Base-by-base conservation (phyloP, 2,113 vertebrate species). In the Crotalus horridus region DNA sequence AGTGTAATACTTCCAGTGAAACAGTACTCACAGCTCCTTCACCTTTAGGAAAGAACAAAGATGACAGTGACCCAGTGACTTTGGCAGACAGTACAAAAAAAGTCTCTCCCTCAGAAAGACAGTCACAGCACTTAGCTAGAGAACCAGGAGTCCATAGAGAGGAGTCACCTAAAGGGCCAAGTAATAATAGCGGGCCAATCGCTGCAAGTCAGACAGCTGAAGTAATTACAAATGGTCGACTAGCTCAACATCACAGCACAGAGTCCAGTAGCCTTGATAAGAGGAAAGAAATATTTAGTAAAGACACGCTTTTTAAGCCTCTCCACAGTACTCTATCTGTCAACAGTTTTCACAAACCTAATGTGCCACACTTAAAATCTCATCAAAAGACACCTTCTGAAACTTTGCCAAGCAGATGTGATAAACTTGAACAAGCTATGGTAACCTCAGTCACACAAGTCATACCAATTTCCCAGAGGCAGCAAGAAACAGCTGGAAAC, bases 241-340 rank as follows among this genome's bases (percentile, higher is more conserved):
- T 97, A 86, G 95, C 97, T 97, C 98, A 98, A 95, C 98, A 98
- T 95, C 98, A 98, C 74, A 95, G 97, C 3, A 90, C 98, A 20
- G 99, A 99, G 94, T 96, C 98, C 69, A 98, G 97, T 97, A 97
- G 98, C 96, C 97, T 98, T 85, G 99, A 99, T 96, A 99, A 99
- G 97, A 98, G 98, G 96, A 98, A 99, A 97, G 99, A 99, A 97
- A 98, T 99, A 94, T 99, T 99, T 96, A 99, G 98, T 97, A 99
- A 99, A 96, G 99, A 99, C 95, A 98, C 98, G 0, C 97, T 99
- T 89, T 99, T 99, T 91, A 99, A 99, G 96, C 98, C 99, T 95
- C 98, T 98, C 86, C 99, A 99, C 97, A 99, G 98, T 97, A 98
- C 98, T 96, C 98, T 99, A 96, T 98, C 98, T 97, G 98, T 99